Base-by-base conservation (phyloP, 2,113 vertebrate species). In the Gobiocypris rarus region DNA sequence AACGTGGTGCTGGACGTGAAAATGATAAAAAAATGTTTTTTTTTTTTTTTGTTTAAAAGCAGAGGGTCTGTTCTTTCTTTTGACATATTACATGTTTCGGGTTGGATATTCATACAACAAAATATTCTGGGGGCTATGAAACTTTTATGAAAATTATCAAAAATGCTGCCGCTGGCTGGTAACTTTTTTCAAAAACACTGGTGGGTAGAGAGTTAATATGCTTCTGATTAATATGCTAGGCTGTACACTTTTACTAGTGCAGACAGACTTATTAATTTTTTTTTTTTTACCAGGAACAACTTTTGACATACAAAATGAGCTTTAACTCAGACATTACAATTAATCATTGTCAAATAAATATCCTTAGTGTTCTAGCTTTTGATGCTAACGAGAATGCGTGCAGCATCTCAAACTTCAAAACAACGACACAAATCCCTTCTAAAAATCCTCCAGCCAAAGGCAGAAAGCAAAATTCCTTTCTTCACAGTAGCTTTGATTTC, bases 401-500 rank as follows among this genome's bases (percentile, higher is more conserved):
- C 52, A 38, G 28, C 2, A 3, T 52, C 5, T 34, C 11, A n/a
- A 79, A 79, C 58, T 45, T 48, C 70, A 81, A 59, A 50, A 28
- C 26, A 56, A 24, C 26, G 2, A 81, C 26, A 24, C 24, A 75
- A 81, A 75, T 81, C 75, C 54, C 28, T 56, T 26, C 34, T 70
- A 22, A n/a, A 65, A 61, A 75, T 59, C 63, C 24, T 15, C 19
- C 11, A 17, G 41, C 75, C 63, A 84, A 77, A 26, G 24, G 28
- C 74, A 34, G 91, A 94, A 83, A 56, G n/a, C 86, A 48, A 87
- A 52, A 86, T 1, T 75, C 89, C 83, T 87, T 87, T 74, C 82
- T 58, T 90, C 85, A n/a, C 52, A 81, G 81, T 59, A 26, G 78
- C 85, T 84, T 87, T 92, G 88, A 91, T 89, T 86, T 73, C 89